A percentile compares a stretch with the other conserved stretches of the same genome.
phyloP scores from a whole-genome alignment of 92 coral and sea anemone species.

The Ricordea florida region DNA sequence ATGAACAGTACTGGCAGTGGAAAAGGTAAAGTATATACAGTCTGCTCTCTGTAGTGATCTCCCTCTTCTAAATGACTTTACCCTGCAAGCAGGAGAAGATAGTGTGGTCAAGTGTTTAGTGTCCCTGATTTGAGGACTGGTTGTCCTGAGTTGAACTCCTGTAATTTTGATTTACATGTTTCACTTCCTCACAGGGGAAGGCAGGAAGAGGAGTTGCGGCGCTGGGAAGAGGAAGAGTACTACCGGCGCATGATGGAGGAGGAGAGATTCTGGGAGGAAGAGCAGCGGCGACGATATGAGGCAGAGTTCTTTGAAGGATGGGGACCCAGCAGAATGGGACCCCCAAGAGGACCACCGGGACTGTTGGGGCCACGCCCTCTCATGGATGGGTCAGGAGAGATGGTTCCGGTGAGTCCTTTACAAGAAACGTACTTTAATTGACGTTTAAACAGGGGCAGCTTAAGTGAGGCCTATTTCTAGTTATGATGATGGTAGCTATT shows the following conservation, averaged over 20 bases:
- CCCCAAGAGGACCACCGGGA: constrained; percentile 72
- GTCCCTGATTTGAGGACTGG: not conserved
- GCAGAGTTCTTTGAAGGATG: constrained; percentile 78
- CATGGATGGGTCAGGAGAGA: constrained; percentile 77
- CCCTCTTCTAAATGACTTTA: not conserved
- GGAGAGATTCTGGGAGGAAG: constrained; percentile 95
- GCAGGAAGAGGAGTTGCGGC: constrained; percentile 75
- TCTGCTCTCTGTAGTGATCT: too few species aligned
- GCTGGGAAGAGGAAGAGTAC: constrained; percentile 95
- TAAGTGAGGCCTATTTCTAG: too few species aligned
- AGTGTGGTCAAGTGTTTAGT: not conserved
- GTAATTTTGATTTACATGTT: not conserved
- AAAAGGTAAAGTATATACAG: constrained; percentile 67
- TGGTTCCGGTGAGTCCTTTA: constrained; percentile 52
- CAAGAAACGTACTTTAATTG: too few species aligned
- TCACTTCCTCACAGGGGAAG: constrained; percentile 37
- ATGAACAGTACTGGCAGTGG: constrained; percentile 95
- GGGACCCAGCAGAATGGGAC: constrained; percentile 74
- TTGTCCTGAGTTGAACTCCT: not conserved
- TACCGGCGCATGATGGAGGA: constrained; percentile 85
- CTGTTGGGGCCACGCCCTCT: constrained; percentile 63
- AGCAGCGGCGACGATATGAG: constrained; percentile 77
- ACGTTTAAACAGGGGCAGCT: too few species aligned
- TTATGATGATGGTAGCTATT: too few species aligned
- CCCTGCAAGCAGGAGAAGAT: not conserved